phyloP scores from a whole-genome alignment of 2,797 vertebrate genomes.

The Sebastes kiyomatsui region DNA sequence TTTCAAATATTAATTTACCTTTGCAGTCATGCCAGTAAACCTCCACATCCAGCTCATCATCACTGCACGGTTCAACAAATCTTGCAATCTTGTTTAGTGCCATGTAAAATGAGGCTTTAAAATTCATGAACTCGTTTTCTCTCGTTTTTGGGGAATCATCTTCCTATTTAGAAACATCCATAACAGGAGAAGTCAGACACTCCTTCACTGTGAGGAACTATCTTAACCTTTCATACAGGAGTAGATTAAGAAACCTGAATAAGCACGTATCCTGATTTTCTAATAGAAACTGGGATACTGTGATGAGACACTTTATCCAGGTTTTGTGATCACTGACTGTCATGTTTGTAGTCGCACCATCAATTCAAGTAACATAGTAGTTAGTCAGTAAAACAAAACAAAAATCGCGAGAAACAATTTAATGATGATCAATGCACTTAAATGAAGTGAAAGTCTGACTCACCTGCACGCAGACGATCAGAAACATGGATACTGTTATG shows the following conservation, averaged over 20 bases:
- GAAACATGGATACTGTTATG: background rate
- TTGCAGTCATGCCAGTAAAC: conserved; percentile 56
- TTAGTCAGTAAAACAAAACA: background rate
- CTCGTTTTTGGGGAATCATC: background rate
- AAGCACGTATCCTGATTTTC: background rate
- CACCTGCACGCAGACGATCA: background rate
- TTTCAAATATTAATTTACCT: conserved; percentile 31
- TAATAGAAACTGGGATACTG: background rate
- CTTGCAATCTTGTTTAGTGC: conserved; percentile 45
- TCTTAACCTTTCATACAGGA: background rate
- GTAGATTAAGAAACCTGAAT: background rate
- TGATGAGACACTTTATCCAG: background rate
- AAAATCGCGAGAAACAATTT: background rate
- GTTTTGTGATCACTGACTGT: background rate
- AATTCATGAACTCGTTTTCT: conserved; percentile 25
- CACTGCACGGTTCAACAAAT: conserved; percentile 59
- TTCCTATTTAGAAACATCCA: conserved; percentile 16
- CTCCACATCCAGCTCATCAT: conserved; percentile 48
- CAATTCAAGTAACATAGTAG: background rate
- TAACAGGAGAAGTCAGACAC: background rate
- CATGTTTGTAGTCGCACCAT: background rate
- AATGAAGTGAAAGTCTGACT: background rate
- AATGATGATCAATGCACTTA: background rate
- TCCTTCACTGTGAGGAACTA: background rate
- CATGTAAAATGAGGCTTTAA: conserved; percentile 35